Base-by-base conservation (phyloP, 2,113 vertebrate species). In the Vidua macroura region DNA sequence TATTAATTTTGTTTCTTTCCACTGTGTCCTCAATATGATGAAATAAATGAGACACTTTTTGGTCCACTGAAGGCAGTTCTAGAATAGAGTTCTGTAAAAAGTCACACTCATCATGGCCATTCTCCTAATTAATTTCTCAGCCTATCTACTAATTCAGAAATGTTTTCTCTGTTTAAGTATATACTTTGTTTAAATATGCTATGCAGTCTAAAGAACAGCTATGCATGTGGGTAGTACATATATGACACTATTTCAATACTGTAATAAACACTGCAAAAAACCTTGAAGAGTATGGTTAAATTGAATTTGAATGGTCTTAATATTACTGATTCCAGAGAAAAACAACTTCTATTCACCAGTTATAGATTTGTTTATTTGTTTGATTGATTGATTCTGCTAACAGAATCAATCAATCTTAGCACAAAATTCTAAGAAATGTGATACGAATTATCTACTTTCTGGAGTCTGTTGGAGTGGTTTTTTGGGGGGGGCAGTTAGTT, bases 401-500 rank as follows among this genome's bases (percentile, higher is more conserved):
- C 17, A 70, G 2, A 43, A 43, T 43, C 41, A 43, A 43, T 43
- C 41, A 43, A 43, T 43, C 41, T 43, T 19, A 37, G 16, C 4
- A 41, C 25, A 52, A 35, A 52, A 75, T 46, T 52, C 15, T 53
- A 69, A 69, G 6, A 84, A 83, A 51, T 33, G 10, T 44, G 21
- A 19, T 51, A 13, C 16, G 20, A 77, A 55, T 43, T 3, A 7
- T 69, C 23, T 64, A 4, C 11, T 30, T 60, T 48, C 9, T 46
- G 15, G 3, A 49, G 18, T 8, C 11, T 39, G 7, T 5, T 72
- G 3, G 35, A 6, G 13, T 52, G 2, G 2, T 2, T 62, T 49
- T 48, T 11, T 46, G 35, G 1, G 10, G 6, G 4, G 3, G 21
- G 7, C 0, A 1, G 5, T n/a, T 20, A 10, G 16, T 28, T 60